These are phyloP conservation scores for Lepus europaeus DNA, from an alignment of 2,113 vertebrate genomes.

Conservation along the genomic window DNA sequence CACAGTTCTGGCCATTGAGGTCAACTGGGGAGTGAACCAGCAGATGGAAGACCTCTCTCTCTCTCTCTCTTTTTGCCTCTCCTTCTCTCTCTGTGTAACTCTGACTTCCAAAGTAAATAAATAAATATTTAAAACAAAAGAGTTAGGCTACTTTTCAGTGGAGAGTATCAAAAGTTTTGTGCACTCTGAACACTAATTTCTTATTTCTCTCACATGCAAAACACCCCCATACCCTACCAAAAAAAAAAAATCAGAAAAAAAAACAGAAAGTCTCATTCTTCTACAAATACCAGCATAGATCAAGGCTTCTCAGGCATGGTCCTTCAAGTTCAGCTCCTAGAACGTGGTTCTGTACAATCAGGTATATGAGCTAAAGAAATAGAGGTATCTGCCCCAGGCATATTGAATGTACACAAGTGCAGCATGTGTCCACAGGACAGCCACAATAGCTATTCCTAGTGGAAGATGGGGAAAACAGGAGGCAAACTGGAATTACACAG, in stretches of 20 bases:
- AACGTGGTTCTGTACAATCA: not conserved
- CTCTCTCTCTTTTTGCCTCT: too few relatives aligned
- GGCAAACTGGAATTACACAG: not conserved
- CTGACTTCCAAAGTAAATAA: too few relatives aligned
- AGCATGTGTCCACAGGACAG: not conserved
- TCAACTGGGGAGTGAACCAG: too few relatives aligned
- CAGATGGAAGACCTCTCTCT: too few relatives aligned
- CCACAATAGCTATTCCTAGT: not conserved
- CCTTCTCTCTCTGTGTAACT: too few relatives aligned
- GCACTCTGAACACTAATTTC: not conserved
- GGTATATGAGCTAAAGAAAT: not conserved
- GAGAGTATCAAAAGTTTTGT: not conserved
- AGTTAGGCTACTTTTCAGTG: not conserved
- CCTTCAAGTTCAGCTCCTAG: not conserved
- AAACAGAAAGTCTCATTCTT: not conserved
- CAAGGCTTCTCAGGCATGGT: not conserved
- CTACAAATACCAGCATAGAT: not conserved
- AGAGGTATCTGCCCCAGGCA: not conserved
- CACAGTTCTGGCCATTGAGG: too few relatives aligned
- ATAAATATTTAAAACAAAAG: not conserved
- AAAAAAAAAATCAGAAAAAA: not conserved
- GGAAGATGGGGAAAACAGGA: not conserved
- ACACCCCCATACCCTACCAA: not conserved
- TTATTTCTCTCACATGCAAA: conserved; percentile 27
- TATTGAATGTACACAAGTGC: not conserved